Evolutionary conservation across 35 echinoderm and acorn worm species (phyloP).

Genomic region (Apostichopus japonicus): DNA sequence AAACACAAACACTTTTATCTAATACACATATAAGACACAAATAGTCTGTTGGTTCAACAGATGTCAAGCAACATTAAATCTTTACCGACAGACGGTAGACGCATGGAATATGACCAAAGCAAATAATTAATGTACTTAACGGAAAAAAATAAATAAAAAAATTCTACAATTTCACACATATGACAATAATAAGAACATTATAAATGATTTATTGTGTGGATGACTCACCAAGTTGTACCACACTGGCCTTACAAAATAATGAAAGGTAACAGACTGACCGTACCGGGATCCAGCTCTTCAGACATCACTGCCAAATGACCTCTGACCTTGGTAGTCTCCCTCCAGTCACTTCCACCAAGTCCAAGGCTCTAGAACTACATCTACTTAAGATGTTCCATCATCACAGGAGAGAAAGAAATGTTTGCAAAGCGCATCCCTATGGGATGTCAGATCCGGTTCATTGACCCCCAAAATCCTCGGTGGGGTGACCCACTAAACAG

Average conservation of each 20-base stretch:
- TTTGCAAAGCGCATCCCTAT: neutral
- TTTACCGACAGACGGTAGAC: too few species aligned
- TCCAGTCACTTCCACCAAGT: neutral
- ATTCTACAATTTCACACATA: too few species aligned
- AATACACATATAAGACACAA: too few species aligned
- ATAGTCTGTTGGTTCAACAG: too few species aligned
- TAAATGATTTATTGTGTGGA: neutral
- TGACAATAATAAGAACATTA: neutral
- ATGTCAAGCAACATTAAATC: too few species aligned
- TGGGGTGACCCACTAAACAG: too few species aligned
- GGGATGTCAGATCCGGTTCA: neutral
- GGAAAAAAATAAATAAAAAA: too few species aligned
- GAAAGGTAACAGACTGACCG: slow-evolving; percentile 64
- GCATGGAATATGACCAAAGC: too few species aligned
- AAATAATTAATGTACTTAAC: too few species aligned
- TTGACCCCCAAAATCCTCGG: too few species aligned
- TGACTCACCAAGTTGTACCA: neutral
- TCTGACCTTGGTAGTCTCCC: slow-evolving; percentile 40
- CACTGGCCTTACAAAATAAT: neutral
- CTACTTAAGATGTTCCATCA: slow-evolving; percentile 21
- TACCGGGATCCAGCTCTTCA: slow-evolving; percentile 52
- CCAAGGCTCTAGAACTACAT: slow-evolving; percentile 11
- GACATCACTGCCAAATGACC: neutral
- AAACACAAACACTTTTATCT: too few species aligned
- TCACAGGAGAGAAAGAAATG: slow-evolving; percentile 29